Percentiles rank a stretch among this genome's conserved stretches.
Evolutionary conservation across 2,888 invertebrate genomes (phyloP).

Genomic region (Lymantria dispar): DNA sequence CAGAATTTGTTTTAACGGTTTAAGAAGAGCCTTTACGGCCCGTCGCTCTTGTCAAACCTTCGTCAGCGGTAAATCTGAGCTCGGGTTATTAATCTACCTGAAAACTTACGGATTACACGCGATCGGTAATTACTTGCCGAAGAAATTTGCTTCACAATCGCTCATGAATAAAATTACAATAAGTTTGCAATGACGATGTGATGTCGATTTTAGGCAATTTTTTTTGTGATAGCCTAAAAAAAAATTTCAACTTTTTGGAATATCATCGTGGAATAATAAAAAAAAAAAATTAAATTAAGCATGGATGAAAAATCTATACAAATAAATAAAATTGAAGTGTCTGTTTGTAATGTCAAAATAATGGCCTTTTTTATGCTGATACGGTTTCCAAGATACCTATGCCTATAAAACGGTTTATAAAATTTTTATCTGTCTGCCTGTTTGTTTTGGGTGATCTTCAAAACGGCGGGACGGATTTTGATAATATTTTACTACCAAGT

Average conservation of each 20-base stretch:
- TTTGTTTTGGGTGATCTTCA: too few species aligned
- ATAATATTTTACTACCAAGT: too few species aligned
- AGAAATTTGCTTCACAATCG: conserved; percentile 22
- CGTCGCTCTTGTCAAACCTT: conserved; percentile 34
- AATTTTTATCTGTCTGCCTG: too few species aligned
- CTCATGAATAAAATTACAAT: conserved; percentile 23
- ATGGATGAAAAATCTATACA: too few species aligned
- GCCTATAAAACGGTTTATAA: too few species aligned
- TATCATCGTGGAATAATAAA: too few species aligned
- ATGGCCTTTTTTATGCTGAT: too few species aligned
- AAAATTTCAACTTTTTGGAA: not conserved
- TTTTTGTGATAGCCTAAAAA: not conserved
- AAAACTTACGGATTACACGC: conserved; percentile 27
- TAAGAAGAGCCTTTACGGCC: conserved; percentile 21
- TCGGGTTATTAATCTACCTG: conserved; percentile 38
- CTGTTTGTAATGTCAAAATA: too few species aligned
- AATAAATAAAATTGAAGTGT: too few species aligned
- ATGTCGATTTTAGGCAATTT: not conserved
- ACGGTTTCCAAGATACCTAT: too few species aligned
- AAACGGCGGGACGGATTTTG: too few species aligned
- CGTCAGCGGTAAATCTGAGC: conserved; percentile 37
- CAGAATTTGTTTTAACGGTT: conserved; percentile 33
- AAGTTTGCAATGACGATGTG: conserved; percentile 6
- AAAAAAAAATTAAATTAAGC: too few species aligned
- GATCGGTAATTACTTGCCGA: conserved; percentile 32